Evolutionary conservation across 1,140 invertebrate species (phyloP), one percentile per base, ranked within the genome.

Genomic region (Hydropsyche tenuis): DNA sequence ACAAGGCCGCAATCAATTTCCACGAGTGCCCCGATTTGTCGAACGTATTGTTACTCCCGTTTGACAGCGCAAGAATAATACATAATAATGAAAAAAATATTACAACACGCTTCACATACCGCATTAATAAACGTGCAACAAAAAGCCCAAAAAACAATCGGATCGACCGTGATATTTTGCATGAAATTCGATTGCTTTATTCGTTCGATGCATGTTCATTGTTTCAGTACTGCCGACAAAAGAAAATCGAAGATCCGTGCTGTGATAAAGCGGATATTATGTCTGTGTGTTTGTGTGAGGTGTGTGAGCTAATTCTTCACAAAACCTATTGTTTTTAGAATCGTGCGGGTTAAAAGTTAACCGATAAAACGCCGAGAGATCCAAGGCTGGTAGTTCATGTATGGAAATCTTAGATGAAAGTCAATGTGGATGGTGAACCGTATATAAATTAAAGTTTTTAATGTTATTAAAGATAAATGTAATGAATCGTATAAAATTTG

Each of bases 271-370:
- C n/a, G n/a, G n/a, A 12, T 56, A 37, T 9, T 37, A 23, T 60
- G 56, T 37, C 3, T 37, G 2, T n/a, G 2, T 60, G 56, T 60
- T 60, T 25, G 25, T 60, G n/a, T 20, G 16, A 9, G 56, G 23
- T 60, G 23, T 20, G 48, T 7, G 56, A 60, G 56, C 22, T 14
- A 25, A 60, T 60, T 25, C 20, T 27, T 22, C 20, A 7, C 23
- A 23, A 25, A 60, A 60, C 23, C 56, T 25, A 60, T 60, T 60
- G 56, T 60, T 60, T 37, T 60, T 14, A 1, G n/a, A 27, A 60
- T 60, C 56, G 56, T 60, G 56, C 22, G 30, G 30, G 30, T 37
- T 37, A 37, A 37, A 37, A 37, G 30, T 37, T 37, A 37, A 37
- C 30, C 30, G 30, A 37, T 37, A 37, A 37, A 37, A 9, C 30